Evolutionary conservation across 2,888 invertebrate species (phyloP), one percentile per base, ranked within the genome.

Genomic region (Tethea ocularis): DNA sequence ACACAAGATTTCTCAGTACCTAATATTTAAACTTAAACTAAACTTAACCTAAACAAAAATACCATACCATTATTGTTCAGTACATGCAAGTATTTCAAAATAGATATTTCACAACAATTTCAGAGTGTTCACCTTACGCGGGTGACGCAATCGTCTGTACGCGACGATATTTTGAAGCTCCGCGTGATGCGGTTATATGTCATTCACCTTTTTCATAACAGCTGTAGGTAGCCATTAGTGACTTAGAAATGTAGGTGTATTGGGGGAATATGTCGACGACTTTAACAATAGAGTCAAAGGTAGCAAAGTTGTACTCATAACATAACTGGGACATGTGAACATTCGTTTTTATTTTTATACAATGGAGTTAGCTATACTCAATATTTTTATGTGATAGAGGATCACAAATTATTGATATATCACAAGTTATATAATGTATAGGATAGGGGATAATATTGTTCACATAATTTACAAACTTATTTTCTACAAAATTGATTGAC

Each of bases 71-170:
- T n/a, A 57, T 73, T 75, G 69, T 71, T 72, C 66, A 46, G 46
- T 46, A 46, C 46, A 59, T 66, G 61, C 60, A 54, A 54, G 20
- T 54, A 63, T 61, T 66, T 63, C 55, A 64, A 67, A 60, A 65
- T 59, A 71, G 63, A 63, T 66, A 75, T 75, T 74, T 71, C 69
- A 71, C 70, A 72, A 71, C 60, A 68, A 67, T 72, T 77, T 71
- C 67, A 68, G 60, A 55, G 55, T 63, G 61, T 62, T 57, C 57
- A 62, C 63, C 62, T 69, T 54, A 54, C 54, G 61, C 58, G 61
- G 57, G 57, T 71, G 69, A 68, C 61, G 72, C 61, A 71, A 73
- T 64, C 38, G 59, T 54, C 52, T 58, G 46, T 46, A 46, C 46
- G 33, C 33, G 54, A 54, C 54, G 33, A 54, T 68, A 68, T 67